Evolutionary conservation across 2,797 vertebrate species (phyloP).

Genomic region (Myotis myotis): DNA sequence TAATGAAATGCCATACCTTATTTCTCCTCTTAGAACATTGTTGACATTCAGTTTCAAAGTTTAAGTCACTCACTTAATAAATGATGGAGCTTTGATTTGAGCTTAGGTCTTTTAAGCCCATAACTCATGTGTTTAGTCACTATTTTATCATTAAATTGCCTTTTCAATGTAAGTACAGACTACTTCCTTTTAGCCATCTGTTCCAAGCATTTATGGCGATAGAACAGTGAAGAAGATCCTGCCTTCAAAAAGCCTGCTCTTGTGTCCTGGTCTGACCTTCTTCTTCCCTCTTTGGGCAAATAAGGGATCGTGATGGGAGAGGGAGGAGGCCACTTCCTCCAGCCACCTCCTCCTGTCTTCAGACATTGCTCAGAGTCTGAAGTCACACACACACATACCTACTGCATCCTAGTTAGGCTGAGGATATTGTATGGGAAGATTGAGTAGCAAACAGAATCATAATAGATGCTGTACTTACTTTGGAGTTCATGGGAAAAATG

Average conservation of each 20-base stretch:
- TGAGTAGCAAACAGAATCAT: not conserved
- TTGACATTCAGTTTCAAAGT: not conserved
- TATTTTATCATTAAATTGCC: not conserved
- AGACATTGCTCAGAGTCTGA: not conserved
- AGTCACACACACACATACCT: not conserved
- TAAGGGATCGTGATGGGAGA: not conserved
- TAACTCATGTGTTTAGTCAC: not conserved
- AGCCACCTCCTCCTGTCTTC: not conserved
- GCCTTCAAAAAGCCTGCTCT: not conserved
- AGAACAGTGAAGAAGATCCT: not conserved
- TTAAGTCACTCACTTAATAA: not conserved
- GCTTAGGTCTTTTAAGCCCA: not conserved
- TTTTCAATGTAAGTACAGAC: not conserved
- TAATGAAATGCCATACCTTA: not conserved
- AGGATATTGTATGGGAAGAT: not conserved
- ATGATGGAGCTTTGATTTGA: not conserved
- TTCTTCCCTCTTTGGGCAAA: not conserved
- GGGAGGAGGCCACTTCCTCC: not conserved
- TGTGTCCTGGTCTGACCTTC: not conserved
- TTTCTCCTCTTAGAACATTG: not conserved
- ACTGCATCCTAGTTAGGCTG: not conserved
- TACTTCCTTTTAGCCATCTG: not conserved
- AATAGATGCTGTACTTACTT: not conserved
- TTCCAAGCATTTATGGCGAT: rapidly evolving
- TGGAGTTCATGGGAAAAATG: not conserved